phyloP scores from a whole-genome alignment of 2,113 vertebrate genomes.

The Uria aalge region DNA sequence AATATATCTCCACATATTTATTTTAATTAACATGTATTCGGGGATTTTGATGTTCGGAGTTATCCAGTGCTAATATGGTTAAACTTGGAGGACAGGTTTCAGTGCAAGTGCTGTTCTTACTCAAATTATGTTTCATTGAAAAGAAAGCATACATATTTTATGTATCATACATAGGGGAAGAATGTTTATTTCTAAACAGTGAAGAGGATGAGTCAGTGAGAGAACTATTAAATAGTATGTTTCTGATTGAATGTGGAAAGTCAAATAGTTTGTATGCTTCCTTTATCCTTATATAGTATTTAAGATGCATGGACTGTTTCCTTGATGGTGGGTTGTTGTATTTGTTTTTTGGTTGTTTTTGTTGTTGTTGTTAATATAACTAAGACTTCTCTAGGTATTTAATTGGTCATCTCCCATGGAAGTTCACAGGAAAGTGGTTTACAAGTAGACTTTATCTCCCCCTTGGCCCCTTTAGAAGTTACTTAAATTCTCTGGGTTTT shows the following conservation, averaged over 20 bases:
- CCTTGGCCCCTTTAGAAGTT: not conserved
- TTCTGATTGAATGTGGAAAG: not conserved
- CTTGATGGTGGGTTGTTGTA: not conserved
- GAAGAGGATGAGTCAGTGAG: not conserved
- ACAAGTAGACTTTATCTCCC: not conserved
- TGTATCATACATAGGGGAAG: not conserved
- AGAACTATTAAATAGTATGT: not conserved
- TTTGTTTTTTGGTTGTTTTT: not conserved
- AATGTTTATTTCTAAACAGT: not conserved
- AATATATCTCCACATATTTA: not conserved
- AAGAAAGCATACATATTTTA: not conserved
- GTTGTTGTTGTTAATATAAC: not conserved
- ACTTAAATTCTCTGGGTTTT: not conserved
- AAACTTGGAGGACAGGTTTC: not conserved
- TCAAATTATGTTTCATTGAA: not conserved
- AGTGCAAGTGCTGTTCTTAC: not conserved
- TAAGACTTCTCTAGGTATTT: not conserved
- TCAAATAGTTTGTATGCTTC: not conserved
- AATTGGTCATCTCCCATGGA: not conserved
- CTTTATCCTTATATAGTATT: not conserved
- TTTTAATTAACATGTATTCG: not conserved
- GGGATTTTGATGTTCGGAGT: not conserved
- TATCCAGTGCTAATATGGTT: not conserved
- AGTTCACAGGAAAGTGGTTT: not conserved
- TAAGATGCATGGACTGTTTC: not conserved